phyloP scores from a whole-genome alignment of 2,888 invertebrate species.

The Scaptomyza cyrtandrae region DNA sequence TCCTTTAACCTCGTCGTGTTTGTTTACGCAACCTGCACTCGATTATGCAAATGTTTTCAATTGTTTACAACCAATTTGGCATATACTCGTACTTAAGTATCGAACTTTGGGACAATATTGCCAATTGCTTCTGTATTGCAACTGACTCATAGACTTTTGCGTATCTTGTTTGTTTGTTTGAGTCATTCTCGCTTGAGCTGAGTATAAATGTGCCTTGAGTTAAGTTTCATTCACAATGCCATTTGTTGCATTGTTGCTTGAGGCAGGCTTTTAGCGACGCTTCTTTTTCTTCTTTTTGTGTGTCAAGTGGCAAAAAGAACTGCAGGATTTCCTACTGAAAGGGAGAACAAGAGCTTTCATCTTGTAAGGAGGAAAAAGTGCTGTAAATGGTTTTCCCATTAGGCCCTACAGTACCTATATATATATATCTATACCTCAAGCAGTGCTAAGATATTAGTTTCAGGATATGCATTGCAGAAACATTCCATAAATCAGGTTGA shows the following conservation, averaged over 20 bases:
- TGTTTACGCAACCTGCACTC: slow-evolving; percentile 3
- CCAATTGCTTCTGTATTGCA: not conserved
- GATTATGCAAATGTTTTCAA: slow-evolving; percentile 28
- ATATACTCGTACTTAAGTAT: slow-evolving; percentile 14
- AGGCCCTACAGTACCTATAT: slow-evolving; percentile 3
- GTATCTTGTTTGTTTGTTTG: not conserved
- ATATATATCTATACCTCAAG: not conserved
- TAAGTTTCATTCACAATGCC: not conserved
- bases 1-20: slow-evolving; percentile 45
- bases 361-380: slow-evolving; percentile 28
- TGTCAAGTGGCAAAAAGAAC: slow-evolving; percentile 46
- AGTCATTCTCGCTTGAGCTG: not conserved
- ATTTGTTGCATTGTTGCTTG: slow-evolving; percentile 22
- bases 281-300: slow-evolving; percentile 51
- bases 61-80: slow-evolving; percentile 10
- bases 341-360: slow-evolving; percentile 35
- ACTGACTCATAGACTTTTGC: slow-evolving; percentile 19
- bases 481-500: not conserved
- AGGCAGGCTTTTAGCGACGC: slow-evolving; percentile 47
- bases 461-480: not conserved
- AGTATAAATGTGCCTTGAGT: not conserved
- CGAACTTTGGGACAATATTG: slow-evolving; percentile 2
- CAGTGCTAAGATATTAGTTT: not conserved
- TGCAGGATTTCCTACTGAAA: slow-evolving; percentile 53
- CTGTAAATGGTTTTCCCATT: slow-evolving; percentile 56